Base-by-base conservation (phyloP, 2,797 vertebrate species). In the Cyprinodon diabolis region DNA sequence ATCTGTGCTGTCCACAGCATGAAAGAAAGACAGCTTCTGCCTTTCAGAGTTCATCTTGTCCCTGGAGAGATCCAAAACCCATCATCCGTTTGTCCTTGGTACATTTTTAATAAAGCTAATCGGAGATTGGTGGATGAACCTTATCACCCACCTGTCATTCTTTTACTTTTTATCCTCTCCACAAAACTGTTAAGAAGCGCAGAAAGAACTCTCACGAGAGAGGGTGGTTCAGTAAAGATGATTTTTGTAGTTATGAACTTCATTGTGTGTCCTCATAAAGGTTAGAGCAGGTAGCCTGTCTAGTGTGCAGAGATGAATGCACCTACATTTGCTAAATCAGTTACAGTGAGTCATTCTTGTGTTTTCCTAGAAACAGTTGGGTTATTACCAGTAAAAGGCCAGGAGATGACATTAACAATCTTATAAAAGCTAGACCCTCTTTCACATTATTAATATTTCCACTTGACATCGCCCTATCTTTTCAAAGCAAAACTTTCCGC, bases 91-190 rank as follows among this genome's bases (percentile, higher is more conserved):
- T 88, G 89, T 90, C 92, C 91, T 93, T 92, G 90, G 85, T 92
- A 84, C 86, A 93, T 93, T 91, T 93, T 93, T 93, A 92, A 93
- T 93, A 92, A 87, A 90, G 80, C 86, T 91, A 93, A 93, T 90
- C 89, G 66, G 69, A 89, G 87, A 84, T 86, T 87, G 87, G 76
- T 81, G 88, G 86, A 87, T 84, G 88, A 91, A 90, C 89, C 79
- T 83, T 47, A 84, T 90, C 87, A 90, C 87, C 89, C 84, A 84
- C 82, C 86, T 90, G 91, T 90, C 90, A 86, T 79, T 87, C 83
- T 89, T 91, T 87, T 80, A 79, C 78, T 88, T 86, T 85, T 89
- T 84, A 85, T 84, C 78, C 84, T 75, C 81, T 79, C 70, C 72
- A 75, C 60, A 49, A 76, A 76, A 66, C 49, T 43, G 65, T 78